phyloP scores from a whole-genome alignment of 2,888 invertebrate genomes.

The Bhutanitis thaidina region DNA sequence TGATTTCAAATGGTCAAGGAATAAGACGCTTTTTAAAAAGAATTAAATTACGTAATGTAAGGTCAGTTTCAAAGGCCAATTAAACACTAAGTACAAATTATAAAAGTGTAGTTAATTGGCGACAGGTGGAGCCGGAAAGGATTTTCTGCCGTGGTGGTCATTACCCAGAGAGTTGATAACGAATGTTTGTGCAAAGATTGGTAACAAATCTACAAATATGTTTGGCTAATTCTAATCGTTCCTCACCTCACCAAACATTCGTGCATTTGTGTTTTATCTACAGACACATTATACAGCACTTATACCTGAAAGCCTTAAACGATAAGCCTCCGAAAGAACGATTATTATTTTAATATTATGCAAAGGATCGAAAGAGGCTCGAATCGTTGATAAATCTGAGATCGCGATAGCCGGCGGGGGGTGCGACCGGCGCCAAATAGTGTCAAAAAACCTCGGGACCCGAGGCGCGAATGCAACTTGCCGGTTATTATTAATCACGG shows the following conservation, averaged over 20 bases:
- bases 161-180: no score
- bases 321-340: not conserved
- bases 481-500: conserved; percentile 26
- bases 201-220: not conserved
- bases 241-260: not conserved
- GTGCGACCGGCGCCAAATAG: conserved; percentile 34
- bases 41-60: no score
- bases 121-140: no score
- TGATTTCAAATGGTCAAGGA: no score
- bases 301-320: not conserved
- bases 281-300: not conserved
- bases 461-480: conserved; percentile 26
- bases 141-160: no score
- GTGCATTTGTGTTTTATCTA: not conserved
- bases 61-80: no score
- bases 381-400: conserved; percentile 24
- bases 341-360: conserved; percentile 29
- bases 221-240: not conserved
- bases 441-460: conserved; percentile 30
- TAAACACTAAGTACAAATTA: no score
- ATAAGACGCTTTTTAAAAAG: no score
- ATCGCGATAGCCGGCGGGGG: conserved; percentile 35
- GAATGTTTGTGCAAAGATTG: no score
- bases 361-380: conserved; percentile 27
- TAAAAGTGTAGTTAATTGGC: no score